Percentiles rank a stretch among this genome's conserved stretches.
Conservation (phyloP, 2,888 invertebrate genomes). For the Mesoligia furuncula region DNA sequence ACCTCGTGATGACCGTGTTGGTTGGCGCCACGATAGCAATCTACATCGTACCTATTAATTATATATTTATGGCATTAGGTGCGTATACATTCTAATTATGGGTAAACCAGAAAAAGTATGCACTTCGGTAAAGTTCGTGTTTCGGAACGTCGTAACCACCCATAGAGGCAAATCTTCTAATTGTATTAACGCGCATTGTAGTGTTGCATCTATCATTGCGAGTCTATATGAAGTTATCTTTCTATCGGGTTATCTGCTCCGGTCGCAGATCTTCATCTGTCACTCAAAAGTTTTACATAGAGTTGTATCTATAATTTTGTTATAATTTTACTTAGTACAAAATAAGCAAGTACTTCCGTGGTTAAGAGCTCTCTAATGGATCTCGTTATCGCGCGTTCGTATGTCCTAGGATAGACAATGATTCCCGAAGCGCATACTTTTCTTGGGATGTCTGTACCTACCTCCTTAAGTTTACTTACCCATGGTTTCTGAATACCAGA, state of each 20-base stretch:
- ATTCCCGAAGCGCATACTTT: not conserved
- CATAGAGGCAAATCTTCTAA: not conserved
- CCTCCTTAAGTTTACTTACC: not conserved
- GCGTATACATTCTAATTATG: slow-evolving; percentile 54
- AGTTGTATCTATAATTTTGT: not conserved
- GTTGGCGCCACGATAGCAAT: slow-evolving; percentile 75
- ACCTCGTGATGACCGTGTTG: slow-evolving; percentile 79
- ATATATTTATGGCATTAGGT: slow-evolving; percentile 87
- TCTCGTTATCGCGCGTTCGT: not conserved
- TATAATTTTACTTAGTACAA: no score
- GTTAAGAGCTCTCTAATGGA: not conserved
- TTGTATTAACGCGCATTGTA: not conserved
- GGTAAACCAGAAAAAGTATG: not conserved
- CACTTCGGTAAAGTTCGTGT: not conserved
- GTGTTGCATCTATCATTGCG: not conserved
- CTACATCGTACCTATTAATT: slow-evolving; percentile 84
- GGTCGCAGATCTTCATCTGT: not conserved
- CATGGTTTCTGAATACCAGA: not conserved
- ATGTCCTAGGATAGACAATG: not conserved
- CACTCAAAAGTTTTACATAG: not conserved
- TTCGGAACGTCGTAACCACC: not conserved
- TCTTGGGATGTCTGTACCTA: not conserved
- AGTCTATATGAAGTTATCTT: not conserved
- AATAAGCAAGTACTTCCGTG: not conserved
- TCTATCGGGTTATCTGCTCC: not conserved